Evolutionary conservation across 2,113 vertebrate species (phyloP).

Genomic region (Syngnathus scovelli): DNA sequence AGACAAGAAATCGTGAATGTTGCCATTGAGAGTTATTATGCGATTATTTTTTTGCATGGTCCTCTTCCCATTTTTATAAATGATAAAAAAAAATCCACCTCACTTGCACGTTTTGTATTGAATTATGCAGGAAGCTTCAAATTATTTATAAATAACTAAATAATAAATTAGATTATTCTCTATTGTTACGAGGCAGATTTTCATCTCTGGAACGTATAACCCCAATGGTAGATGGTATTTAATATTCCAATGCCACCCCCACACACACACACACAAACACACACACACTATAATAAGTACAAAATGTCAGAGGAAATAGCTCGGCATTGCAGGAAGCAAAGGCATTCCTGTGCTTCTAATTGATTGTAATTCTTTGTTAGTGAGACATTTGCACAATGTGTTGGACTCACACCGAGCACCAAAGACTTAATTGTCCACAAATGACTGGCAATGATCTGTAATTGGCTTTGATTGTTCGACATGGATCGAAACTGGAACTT

Average conservation of each 20-base stretch:
- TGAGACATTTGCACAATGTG: constrained; percentile 63
- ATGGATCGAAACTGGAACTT: constrained; percentile 28
- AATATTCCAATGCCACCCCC: not conserved
- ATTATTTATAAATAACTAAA: not conserved
- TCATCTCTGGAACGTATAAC: not conserved
- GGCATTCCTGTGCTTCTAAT: constrained; percentile 95
- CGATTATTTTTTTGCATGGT: too few species aligned
- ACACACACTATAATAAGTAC: constrained; percentile 84
- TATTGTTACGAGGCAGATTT: not conserved
- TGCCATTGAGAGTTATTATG: too few species aligned
- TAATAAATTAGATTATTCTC: not conserved
- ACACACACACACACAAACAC: constrained; percentile 31
- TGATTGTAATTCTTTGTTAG: constrained; percentile 86
- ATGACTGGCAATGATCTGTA: constrained; percentile 45
- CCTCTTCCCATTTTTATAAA: too few species aligned
- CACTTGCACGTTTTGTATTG: not conserved
- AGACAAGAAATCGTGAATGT: not conserved
- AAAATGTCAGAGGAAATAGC: constrained; percentile 95
- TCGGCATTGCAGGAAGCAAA: constrained; percentile 83
- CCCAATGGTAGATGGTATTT: too few species aligned
- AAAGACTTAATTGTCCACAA: constrained; percentile 57
- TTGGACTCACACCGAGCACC: constrained; percentile 51
- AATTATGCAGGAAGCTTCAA: not conserved
- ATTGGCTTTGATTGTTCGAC: constrained; percentile 40
- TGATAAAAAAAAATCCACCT: not conserved